Percentiles rank a stretch among this genome's conserved stretches.
phyloP scores from a whole-genome alignment of 2,888 invertebrate species.

The Diachrysia chrysitis region DNA sequence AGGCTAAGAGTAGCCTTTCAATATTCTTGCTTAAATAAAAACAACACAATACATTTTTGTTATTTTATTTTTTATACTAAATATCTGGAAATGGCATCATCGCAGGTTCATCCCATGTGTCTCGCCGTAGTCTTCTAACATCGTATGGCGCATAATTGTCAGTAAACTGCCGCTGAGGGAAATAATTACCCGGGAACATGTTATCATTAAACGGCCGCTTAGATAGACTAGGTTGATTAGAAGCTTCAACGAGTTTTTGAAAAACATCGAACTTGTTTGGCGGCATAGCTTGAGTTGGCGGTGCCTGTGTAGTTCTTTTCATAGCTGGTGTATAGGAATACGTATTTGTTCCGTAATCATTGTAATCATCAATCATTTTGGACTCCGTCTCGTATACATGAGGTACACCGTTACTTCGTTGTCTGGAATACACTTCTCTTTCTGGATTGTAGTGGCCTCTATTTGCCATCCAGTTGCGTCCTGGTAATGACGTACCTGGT shows the following conservation, averaged over 20 bases:
- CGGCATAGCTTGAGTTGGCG: slow-evolving; percentile 26
- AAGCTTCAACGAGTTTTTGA: slow-evolving; percentile 45
- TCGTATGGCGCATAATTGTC: slow-evolving; percentile 29
- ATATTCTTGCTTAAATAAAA: neutral
- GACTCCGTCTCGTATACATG: slow-evolving; percentile 17
- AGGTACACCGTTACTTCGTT: slow-evolving; percentile 4
- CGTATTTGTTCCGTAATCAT: slow-evolving; percentile 42
- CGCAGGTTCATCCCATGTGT: slow-evolving; percentile 17
- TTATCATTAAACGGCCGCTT: slow-evolving; percentile 24
- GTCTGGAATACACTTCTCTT: neutral
- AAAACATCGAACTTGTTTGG: slow-evolving; percentile 40
- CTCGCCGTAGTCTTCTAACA: slow-evolving; percentile 17
- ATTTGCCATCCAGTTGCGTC: slow-evolving; percentile 30
- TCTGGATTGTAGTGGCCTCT: slow-evolving; percentile 18
- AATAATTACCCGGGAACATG: slow-evolving; percentile 16
- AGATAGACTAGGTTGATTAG: slow-evolving; percentile 36
- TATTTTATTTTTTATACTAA: slow-evolving; percentile 7
- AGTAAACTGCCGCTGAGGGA: slow-evolving; percentile 14
- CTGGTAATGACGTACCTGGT: slow-evolving; percentile 31
- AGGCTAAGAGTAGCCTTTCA: too few relatives aligned
- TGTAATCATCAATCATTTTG: slow-evolving; percentile 42
- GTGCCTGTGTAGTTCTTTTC: slow-evolving; percentile 26
- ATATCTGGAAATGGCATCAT: slow-evolving; percentile 14
- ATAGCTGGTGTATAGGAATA: slow-evolving; percentile 38
- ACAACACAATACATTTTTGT: neutral